phyloP scores from a whole-genome alignment of 2,113 vertebrate species.

The Protobothrops flavoviridis region DNA sequence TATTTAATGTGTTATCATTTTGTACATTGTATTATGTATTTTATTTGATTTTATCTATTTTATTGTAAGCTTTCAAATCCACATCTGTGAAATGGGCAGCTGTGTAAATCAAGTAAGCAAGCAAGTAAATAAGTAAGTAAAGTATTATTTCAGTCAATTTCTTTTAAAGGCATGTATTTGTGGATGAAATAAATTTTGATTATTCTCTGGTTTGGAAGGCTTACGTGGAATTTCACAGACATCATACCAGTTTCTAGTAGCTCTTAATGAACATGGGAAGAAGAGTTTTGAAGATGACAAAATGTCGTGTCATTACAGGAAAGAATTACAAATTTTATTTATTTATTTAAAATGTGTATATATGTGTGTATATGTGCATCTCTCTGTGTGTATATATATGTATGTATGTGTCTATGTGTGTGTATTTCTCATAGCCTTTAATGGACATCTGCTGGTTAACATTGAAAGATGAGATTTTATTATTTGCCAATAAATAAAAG shows the following conservation, averaged over 20 bases:
- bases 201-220: slow-evolving; percentile 26
- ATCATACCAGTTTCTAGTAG: neutral
- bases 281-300: neutral
- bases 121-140: neutral
- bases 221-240: neutral
- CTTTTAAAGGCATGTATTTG: slow-evolving; percentile 33
- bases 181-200: slow-evolving; percentile 41
- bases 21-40: neutral
- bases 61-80: neutral
- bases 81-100: neutral
- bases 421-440: neutral
- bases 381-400: neutral
- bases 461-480: neutral
- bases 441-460: neutral
- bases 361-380: neutral
- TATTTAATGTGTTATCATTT: neutral
- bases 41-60: neutral
- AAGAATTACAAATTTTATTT: neutral
- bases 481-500: neutral
- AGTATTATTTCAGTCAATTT: neutral
- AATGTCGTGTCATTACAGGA: neutral
- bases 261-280: neutral
- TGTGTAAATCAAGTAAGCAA: neutral
- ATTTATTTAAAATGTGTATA: neutral
- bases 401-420: neutral